These are phyloP conservation scores for Diarsia dahlii DNA, from an alignment of 2,888 invertebrate species.

Conservation along the genomic window DNA sequence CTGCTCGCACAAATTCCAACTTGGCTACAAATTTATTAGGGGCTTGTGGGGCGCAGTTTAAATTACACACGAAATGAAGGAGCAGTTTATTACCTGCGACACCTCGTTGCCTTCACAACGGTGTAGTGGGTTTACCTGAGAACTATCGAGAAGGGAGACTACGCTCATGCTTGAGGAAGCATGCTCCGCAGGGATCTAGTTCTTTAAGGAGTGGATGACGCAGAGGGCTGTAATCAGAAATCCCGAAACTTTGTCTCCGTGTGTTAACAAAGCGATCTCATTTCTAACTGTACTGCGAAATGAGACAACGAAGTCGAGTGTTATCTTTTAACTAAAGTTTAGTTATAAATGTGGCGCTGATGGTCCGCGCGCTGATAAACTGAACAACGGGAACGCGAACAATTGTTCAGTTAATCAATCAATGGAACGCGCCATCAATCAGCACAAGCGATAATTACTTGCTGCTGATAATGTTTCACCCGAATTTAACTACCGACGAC, in stretches of 20 bases:
- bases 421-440: slow-evolving; percentile 68
- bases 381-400: slow-evolving; percentile 16
- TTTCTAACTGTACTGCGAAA: slow-evolving; percentile 25
- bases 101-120: not conserved
- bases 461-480: slow-evolving; percentile 46
- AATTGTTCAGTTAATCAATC: slow-evolving; percentile 66
- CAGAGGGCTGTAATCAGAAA: not conserved
- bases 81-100: slow-evolving; percentile 65
- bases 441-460: slow-evolving; percentile 47
- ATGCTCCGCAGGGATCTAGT: not conserved
- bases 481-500: slow-evolving; percentile 43
- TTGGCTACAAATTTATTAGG: slow-evolving; percentile 69
- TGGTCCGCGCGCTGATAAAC: slow-evolving; percentile 30
- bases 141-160: not conserved
- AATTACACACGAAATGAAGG: slow-evolving; percentile 62
- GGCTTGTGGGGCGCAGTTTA: slow-evolving; percentile 59
- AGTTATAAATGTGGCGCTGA: slow-evolving; percentile 42
- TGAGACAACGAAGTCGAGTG: slow-evolving; percentile 25
- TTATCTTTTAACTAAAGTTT: slow-evolving; percentile 59
- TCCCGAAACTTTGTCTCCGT: not conserved
- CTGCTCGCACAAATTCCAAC: slow-evolving; percentile 66
- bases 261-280: slow-evolving; percentile 9
- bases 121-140: not conserved
- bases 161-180: not conserved
- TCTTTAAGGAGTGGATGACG: not conserved